A percentile compares a stretch with the other conserved stretches of the same genome.
phyloP scores from a whole-genome alignment of 1,140 invertebrate species.

The Nephotettix cincticeps region DNA sequence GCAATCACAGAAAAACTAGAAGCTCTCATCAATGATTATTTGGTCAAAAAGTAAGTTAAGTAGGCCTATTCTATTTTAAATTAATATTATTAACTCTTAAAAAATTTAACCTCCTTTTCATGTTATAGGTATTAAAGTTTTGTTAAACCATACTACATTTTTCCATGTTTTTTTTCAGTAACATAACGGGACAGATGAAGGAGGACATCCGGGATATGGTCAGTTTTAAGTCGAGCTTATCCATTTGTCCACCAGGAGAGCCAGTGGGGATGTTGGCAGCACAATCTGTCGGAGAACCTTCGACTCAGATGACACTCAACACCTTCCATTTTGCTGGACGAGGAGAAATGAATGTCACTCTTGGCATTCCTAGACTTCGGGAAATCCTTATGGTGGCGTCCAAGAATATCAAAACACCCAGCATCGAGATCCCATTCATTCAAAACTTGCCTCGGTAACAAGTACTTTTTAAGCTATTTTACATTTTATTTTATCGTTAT shows the following conservation, averaged over 20 bases:
- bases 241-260: conserved; percentile 87
- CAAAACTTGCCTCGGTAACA: conserved; percentile 48
- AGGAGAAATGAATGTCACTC: conserved; percentile 99
- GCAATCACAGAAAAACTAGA: conserved; percentile 80
- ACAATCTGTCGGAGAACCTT: conserved; percentile 96
- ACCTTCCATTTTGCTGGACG: conserved; percentile 99
- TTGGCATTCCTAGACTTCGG: conserved; percentile 93
- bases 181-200: neutral
- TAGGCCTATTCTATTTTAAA: too few species aligned
- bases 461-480: too few species aligned
- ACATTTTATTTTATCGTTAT: too few species aligned
- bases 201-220: conserved; percentile 66
- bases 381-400: conserved; percentile 98
- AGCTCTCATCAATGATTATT: conserved; percentile 64
- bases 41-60: conserved; percentile 44
- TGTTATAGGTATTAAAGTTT: too few species aligned
- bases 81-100: too few species aligned
- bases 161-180: conserved; percentile 6
- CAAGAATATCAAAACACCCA: conserved; percentile 88
- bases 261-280: conserved; percentile 95
- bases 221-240: conserved; percentile 72
- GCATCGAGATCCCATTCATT: conserved; percentile 89
- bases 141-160: too few species aligned
- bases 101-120: too few species aligned
- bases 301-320: conserved; percentile 99